Evolutionary conservation across 2,888 invertebrate genomes (phyloP).

Genomic region (Caradrina clavipalpis): DNA sequence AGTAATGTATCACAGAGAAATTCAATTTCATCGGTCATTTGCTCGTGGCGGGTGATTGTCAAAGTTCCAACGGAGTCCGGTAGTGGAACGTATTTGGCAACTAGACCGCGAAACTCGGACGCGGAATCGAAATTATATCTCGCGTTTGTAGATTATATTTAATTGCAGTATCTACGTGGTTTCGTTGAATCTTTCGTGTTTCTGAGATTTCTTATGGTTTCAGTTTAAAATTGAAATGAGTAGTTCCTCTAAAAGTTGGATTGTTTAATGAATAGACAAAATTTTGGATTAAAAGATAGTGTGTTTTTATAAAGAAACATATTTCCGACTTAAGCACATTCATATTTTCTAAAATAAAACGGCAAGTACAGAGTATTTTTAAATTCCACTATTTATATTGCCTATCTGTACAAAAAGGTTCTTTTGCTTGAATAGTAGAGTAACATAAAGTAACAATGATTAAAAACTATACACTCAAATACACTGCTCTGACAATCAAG

Average conservation of each 20-base stretch:
- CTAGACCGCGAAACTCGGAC: slow-evolving; percentile 56
- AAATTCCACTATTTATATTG: no score
- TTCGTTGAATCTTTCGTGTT: slow-evolving; percentile 10
- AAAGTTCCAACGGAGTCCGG: slow-evolving; percentile 63
- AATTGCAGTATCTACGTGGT: slow-evolving; percentile 30
- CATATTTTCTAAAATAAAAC: no score
- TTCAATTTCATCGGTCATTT: slow-evolving; percentile 67
- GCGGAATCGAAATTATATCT: slow-evolving; percentile 54
- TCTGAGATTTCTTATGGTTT: neutral
- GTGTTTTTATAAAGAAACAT: neutral
- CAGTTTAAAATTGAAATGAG: slow-evolving; percentile 2
- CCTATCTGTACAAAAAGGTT: neutral
- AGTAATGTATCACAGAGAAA: slow-evolving; percentile 41
- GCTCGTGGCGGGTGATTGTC: slow-evolving; percentile 60
- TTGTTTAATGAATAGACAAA: neutral
- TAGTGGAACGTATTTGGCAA: slow-evolving; percentile 68
- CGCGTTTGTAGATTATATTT: slow-evolving; percentile 46
- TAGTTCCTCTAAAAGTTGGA: neutral
- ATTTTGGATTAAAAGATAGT: neutral
- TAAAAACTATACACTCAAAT: no score
- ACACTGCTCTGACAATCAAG: no score
- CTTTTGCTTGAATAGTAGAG: neutral
- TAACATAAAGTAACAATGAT: no score
- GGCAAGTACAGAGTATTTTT: no score
- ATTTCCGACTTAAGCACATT: neutral